Conservation (phyloP, 2,113 vertebrate species). For the Microtus ochrogaster region DNA sequence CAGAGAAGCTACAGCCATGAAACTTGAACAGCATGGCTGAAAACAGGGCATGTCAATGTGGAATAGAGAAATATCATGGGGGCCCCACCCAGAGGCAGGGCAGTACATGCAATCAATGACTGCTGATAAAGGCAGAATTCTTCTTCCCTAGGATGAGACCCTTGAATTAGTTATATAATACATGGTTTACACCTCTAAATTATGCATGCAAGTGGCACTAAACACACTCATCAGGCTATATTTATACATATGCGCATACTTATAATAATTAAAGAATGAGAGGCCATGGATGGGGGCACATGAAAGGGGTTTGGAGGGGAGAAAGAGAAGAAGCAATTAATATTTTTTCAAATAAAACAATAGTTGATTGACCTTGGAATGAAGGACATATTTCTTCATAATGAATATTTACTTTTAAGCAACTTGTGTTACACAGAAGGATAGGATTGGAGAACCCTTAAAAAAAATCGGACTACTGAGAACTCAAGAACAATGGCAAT, state of each 20-base stretch:
- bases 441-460: background rate
- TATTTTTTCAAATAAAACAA: background rate
- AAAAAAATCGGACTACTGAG: too few species aligned
- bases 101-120: background rate
- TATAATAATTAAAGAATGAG: background rate
- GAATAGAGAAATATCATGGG: background rate
- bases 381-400: background rate
- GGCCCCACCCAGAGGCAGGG: too few species aligned
- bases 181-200: background rate
- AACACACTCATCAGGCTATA: background rate
- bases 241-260: background rate
- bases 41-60: background rate
- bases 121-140: background rate
- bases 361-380: background rate
- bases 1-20: background rate
- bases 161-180: background rate
- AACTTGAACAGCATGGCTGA: background rate
- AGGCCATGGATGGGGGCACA: fast-evolving
- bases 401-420: background rate
- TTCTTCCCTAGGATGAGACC: background rate
- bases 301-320: background rate
- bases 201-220: background rate
- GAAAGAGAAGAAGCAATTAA: background rate
- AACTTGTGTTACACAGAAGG: background rate
- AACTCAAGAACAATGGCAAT: too few species aligned